Base-by-base conservation (phyloP, 2,113 vertebrate species). In the Datnioides undecimradiatus region DNA sequence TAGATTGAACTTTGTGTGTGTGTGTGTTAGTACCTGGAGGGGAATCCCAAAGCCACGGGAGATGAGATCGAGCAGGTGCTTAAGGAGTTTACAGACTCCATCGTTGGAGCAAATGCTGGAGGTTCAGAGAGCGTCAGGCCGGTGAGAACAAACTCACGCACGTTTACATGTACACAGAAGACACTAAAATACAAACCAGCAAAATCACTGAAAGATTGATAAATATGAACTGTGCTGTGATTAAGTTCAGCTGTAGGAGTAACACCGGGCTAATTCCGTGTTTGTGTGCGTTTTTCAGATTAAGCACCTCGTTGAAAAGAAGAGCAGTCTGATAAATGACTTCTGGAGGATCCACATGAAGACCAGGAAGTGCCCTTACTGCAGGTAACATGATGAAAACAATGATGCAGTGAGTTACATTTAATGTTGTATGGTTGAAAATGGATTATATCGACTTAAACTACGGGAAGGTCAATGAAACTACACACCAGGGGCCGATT, bases 301-400 rank as follows among this genome's bases (percentile, higher is more conserved):
- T 41, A 99, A 99, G 91, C 97, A 97, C 13, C 92, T 98, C 0
- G 97, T 97, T 38, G 96, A 97, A 49, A 96, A 94, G 90, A 97
- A 92, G 83, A 90, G 82, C 90, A 95, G 87, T 59, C 90, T 99
- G 74, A 92, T 97, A 14, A 86, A 88, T 14, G 59, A 93, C 17
- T 99, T 99, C 84, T 99, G 98, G 98, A 98, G 81, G 87, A 14
- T 59, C 8, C 93, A 99, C 1, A 97, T 96, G 96, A 67, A 21
- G 11, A 82, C 94, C 2, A 96, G 94, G 89, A 96, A 94, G 75
- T 99, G 98, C 71, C 95, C 96, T 8, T 88, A 96, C 80, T 99
- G 98, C 97, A 95, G 94, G 98, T 99, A 89, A 96, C 5, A 6
- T n/a, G 4, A 29, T 27, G 0, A 9, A 48, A 69, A 6, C 31